Evolutionary conservation across 2,113 vertebrate genomes (phyloP).

Genomic region (Fregetta grallaria): DNA sequence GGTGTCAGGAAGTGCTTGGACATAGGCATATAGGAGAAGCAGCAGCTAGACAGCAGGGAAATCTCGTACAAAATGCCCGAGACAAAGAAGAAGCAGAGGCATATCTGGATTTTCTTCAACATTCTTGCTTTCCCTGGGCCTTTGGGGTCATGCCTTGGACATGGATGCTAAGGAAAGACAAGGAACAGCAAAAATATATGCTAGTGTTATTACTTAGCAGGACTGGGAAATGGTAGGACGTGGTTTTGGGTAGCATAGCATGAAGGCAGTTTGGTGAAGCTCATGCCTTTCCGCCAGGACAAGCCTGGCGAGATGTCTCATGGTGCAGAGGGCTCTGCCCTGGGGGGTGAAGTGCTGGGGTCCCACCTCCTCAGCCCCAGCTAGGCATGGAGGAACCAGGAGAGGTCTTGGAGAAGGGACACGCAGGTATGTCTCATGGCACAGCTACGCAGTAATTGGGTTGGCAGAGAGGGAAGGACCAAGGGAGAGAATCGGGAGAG

Average conservation of each 20-base stretch:
- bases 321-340: background rate
- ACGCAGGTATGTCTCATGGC: background rate
- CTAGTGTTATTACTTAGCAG: background rate
- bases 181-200: background rate
- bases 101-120: slow-evolving; percentile 72
- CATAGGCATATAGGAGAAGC: slow-evolving; percentile 59
- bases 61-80: slow-evolving; percentile 71
- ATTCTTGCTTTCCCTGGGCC: slow-evolving; percentile 36
- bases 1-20: slow-evolving; percentile 43
- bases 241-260: background rate
- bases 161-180: background rate
- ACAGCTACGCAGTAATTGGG: background rate
- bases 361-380: background rate
- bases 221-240: background rate
- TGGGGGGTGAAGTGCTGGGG: background rate
- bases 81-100: slow-evolving; percentile 57
- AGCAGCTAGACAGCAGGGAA: slow-evolving; percentile 46
- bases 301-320: background rate
- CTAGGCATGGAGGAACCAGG: background rate
- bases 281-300: background rate
- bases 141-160: background rate
- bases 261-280: background rate
- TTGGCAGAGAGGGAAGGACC: background rate
- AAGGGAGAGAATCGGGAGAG: background rate
- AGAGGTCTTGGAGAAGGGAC: background rate